These are phyloP conservation scores for Allobates femoralis DNA, from an alignment of 2,797 vertebrate genomes.

Conservation along the genomic window DNA sequence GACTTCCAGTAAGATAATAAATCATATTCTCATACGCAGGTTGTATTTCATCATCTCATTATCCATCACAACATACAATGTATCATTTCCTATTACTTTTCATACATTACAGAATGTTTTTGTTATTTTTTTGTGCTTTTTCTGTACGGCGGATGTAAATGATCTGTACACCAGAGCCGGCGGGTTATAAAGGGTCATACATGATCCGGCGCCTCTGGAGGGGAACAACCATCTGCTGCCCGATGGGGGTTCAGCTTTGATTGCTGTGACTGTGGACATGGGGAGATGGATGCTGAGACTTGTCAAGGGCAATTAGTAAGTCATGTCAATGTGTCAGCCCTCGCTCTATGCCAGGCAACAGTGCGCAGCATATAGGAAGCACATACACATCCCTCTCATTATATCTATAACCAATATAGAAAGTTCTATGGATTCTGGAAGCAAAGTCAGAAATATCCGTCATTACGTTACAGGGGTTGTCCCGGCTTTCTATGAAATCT, in stretches of 20 bases:
- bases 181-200: neutral
- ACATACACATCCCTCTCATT: neutral
- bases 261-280: slow-evolving; percentile 9
- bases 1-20: neutral
- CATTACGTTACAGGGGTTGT: neutral
- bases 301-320: slow-evolving; percentile 50
- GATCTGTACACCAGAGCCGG: neutral
- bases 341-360: slow-evolving; percentile 16
- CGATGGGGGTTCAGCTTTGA: neutral
- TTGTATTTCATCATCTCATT: neutral
- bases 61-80: neutral
- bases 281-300: slow-evolving; percentile 37
- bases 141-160: neutral
- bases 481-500: too few relatives aligned
- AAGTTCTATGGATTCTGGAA: neutral
- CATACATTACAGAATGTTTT: neutral
- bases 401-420: neutral
- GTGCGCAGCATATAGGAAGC: neutral
- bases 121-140: neutral
- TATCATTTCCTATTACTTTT: neutral
- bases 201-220: neutral
- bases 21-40: neutral
- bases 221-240: slow-evolving; percentile 10
- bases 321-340: slow-evolving; percentile 39
- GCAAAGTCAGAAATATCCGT: neutral